Evolutionary conservation across 1,140 invertebrate genomes (phyloP), one percentile per base, ranked within the genome.

Genomic region (Manduca sexta): DNA sequence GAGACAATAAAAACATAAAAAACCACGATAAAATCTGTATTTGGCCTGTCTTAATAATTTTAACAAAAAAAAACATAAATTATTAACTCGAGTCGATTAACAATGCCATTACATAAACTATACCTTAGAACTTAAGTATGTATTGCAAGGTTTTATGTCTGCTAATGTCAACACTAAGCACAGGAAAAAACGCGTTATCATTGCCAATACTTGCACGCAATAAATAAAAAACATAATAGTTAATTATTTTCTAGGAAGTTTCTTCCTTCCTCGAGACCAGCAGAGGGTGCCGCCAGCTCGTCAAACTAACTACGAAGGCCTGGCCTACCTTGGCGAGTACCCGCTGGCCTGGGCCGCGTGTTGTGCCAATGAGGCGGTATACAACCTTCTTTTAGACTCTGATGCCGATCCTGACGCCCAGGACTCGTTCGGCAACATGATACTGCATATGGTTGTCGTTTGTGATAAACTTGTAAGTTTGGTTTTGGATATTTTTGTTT

Each of bases 381-480:
- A 99, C 80, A 98, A 99, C 86, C 89, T 98, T 37, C 88, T 99
- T 0, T 87, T 99, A 10, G 96, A 98, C 51, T 91, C 91, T 39
- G 95, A 94, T 10, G 96, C 97, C 0, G 92, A 99, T 87, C 97
- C 97, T 0, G 96, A 99, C 79, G 86, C 91, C 1, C 95, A 97
- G 74, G 96, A 98, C 70, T 92, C 91, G 0, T 96, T 96, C 69
- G 95, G 95, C 3, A 99, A 99, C 74, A 99, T 97, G 90, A 96
- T 98, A 44, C 86, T 99, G 3, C 98, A 99, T 77, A 98, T 99
- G 96, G 95, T 98, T 10, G 98, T 99, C 0, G 97, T 99, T 45
- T 93, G 95, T 66, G 95, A 99, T 78, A 98, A 98, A 87, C 86
- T 97, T 86, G 96, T 98, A 87, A 87, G 89, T 56, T 21, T 45